A percentile compares a stretch with the other conserved stretches of the same genome.
Conservation (phyloP, 2,113 vertebrate genomes). For the human region GRCh38 chr11:62394501-62395000, state of each 20-base stretch:
- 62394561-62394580: not conserved
- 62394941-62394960: fast-evolving
- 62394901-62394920: fast-evolving
- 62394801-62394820: not conserved
- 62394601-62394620: too few species aligned
- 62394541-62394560: not conserved
- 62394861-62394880: not conserved
- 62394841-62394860: not conserved
- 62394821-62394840: not conserved
- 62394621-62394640: not conserved
- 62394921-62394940: not conserved
- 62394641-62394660: not conserved
- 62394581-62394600: not conserved
- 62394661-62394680: not conserved
- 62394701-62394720: fast-evolving
- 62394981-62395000: conserved; percentile 45
- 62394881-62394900: not conserved
- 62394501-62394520: not conserved
- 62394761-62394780: fast-evolving
- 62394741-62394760: not conserved
- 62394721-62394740: not conserved
- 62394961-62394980: fast-evolving
- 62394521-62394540: not conserved
- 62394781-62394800: not conserved
- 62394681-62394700: not conserved